Conservation (phyloP, 2,888 invertebrate genomes). For the Drosophila greeni region DNA sequence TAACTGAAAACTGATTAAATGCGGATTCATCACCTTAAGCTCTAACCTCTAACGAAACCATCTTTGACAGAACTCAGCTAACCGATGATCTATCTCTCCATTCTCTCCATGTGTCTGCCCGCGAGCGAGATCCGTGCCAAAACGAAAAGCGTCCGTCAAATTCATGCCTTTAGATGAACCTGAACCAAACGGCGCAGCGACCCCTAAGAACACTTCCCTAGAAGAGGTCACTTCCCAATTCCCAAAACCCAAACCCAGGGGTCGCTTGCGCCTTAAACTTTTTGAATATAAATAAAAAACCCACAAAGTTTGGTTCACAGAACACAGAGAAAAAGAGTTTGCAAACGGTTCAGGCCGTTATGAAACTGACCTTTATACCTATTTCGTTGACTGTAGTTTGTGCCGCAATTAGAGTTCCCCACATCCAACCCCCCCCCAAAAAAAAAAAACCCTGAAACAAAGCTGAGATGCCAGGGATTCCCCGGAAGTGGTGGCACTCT, state of each 20-base stretch:
- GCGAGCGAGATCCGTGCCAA: conserved; percentile 75
- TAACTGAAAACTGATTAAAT: not conserved
- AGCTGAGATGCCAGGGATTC: conserved; percentile 6
- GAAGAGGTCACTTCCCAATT: not conserved
- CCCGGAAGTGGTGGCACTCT: conserved; percentile 10
- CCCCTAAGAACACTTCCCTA: not conserved
- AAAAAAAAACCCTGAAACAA: not conserved
- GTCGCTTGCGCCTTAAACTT: conserved; percentile 25
- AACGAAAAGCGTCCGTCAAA: conserved; percentile 78
- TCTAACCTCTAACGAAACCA: conserved; percentile 31
- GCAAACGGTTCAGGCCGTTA: conserved; percentile 23
- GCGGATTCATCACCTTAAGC: conserved; percentile 25
- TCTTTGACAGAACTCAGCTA: conserved; percentile 34
- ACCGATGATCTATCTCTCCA: conserved; percentile 40
- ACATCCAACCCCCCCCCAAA: conserved; percentile 1
- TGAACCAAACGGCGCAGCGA: conserved; percentile 67
- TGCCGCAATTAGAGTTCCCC: conserved; percentile 64
- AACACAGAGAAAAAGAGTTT: conserved; percentile 26
- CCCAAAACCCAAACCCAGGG: conserved; percentile 21
- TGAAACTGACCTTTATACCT: conserved; percentile 76
- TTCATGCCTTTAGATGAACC: conserved; percentile 78
- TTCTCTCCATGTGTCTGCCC: conserved; percentile 49
- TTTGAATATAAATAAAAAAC: conserved; percentile 1
- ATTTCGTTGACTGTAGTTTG: conserved; percentile 78
- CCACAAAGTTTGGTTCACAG: conserved; percentile 21